A percentile compares a stretch with the other conserved stretches of the same genome.
phyloP scores from a whole-genome alignment of 2,113 vertebrate species.

The Menidia beryllina region DNA sequence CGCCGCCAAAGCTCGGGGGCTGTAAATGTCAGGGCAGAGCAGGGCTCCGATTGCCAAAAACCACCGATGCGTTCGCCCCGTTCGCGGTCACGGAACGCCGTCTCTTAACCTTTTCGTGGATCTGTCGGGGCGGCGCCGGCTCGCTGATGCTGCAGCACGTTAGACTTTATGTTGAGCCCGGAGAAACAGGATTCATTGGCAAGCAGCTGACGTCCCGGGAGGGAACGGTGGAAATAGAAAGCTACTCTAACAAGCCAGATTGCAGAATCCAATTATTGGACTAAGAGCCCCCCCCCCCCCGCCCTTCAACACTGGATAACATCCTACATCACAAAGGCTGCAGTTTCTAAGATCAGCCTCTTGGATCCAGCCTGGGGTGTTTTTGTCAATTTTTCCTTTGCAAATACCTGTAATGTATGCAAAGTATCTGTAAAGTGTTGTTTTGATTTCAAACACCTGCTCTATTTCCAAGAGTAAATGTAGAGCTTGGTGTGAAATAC shows the following conservation, averaged over 20 bases:
- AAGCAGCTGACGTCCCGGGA: conserved; percentile 65
- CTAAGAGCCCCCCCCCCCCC: conserved; percentile 69
- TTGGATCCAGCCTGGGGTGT: conserved; percentile 45
- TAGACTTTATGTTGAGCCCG: conserved; percentile 63
- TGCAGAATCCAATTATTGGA: conserved; percentile 75
- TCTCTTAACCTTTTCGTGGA: conserved; percentile 60
- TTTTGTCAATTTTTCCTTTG: conserved; percentile 39
- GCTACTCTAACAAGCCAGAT: conserved; percentile 69
- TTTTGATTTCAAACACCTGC: conserved; percentile 13
- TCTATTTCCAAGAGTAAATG: conserved; percentile 51
- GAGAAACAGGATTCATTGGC: conserved; percentile 67
- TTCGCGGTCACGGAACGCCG: conserved; percentile 30
- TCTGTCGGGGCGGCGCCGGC: conserved; percentile 49
- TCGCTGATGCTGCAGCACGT: conserved; percentile 51
- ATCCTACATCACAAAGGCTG: conserved; percentile 55
- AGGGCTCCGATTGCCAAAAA: conserved; percentile 42
- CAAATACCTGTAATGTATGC: conserved; percentile 19
- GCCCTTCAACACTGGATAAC: conserved; percentile 55
- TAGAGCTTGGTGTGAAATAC: conserved; percentile 50
- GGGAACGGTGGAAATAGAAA: conserved; percentile 71
- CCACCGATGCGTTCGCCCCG: conserved; percentile 46
- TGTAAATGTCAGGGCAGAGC: conserved; percentile 57
- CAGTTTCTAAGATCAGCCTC: conserved; percentile 54
- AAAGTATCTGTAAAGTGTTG: conserved; percentile 41
- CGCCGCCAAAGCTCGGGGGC: conserved; percentile 35